Base-by-base conservation (phyloP, 2,888 invertebrate species). In the Chymomyza procnemis region DNA sequence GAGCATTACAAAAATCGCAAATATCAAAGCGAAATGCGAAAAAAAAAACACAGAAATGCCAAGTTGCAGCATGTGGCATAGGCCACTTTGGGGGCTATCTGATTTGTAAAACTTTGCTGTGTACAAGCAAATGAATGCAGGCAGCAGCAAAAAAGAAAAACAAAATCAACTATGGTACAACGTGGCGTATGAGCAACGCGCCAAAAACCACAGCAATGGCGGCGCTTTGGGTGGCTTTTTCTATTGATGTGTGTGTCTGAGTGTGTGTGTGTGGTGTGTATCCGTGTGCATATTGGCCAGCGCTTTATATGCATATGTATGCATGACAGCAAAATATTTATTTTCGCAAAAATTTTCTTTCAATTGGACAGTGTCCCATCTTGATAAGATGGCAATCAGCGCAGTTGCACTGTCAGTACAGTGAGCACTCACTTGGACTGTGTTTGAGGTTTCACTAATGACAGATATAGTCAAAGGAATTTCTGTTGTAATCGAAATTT, bases 321-420 rank as follows among this genome's bases (percentile, higher is more conserved):
- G 74, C 80, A 83, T 75, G 73, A 72, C 73, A 66, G 74, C 80
- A 75, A 85, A 84, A 86, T 26, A 26, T 83, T 73, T 87, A 88
- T 87, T 85, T 87, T 82, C n/a, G 76, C 84, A 85, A 87, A 78
- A 73, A 86, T 86, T 76, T 85, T 88, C 81, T 85, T 84, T 88
- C 85, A 89, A 90, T 88, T 90, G 90, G 90, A 89, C 89, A 88
- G 75, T 85, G 88, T 85, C 90, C 90, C 87, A 90, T 90, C 90
- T 83, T 83, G 90, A 90, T 90, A 90, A 90, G 89, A 88, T 88
- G 88, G 82, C 88, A 90, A 90, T 90, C 90, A 88, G 87, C 79
- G 74, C 76, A 75, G 79, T 78, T 81, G 74, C 76, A 74, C 73
- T 76, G 74, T 73, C 64, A 66, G 22, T 71, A 59, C 34, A 41